These are phyloP conservation scores for Andrena bucephala DNA, from an alignment of 2,888 invertebrate genomes.

Conservation along the genomic window DNA sequence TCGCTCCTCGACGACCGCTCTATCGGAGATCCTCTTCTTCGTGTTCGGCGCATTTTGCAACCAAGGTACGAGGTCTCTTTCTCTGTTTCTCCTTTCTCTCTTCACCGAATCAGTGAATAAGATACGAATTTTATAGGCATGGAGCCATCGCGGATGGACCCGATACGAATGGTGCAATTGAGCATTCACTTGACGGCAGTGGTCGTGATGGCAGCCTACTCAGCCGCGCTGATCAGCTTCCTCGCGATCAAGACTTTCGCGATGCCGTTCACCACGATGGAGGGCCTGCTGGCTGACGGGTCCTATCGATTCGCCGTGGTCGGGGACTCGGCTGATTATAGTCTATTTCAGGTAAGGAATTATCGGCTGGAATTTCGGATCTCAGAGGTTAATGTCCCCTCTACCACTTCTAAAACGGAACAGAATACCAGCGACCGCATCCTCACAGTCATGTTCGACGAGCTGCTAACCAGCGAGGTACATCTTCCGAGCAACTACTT, in stretches of 20 bases:
- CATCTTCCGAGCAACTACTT: slow-evolving; percentile 78
- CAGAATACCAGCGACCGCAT: slow-evolving; percentile 79
- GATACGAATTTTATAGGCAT: slow-evolving; percentile 69
- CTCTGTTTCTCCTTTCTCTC: not conserved
- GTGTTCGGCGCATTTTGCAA: slow-evolving; percentile 80
- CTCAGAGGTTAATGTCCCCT: not conserved
- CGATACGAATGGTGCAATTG: slow-evolving; percentile 79
- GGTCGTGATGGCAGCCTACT: slow-evolving; percentile 81
- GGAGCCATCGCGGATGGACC: slow-evolving; percentile 71
- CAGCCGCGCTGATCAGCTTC: slow-evolving; percentile 82
- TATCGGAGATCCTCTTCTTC: slow-evolving; percentile 74
- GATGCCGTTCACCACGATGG: slow-evolving; percentile 83
- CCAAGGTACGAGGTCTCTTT: slow-evolving; percentile 74
- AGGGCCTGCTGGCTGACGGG: slow-evolving; percentile 79
- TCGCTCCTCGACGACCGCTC: slow-evolving; percentile 33
- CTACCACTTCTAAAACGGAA: not conserved
- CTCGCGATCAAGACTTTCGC: slow-evolving; percentile 79
- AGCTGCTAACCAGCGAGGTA: slow-evolving; percentile 70
- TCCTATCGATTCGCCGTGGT: slow-evolving; percentile 80
- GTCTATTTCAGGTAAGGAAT: slow-evolving; percentile 77
- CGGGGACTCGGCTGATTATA: slow-evolving; percentile 79
- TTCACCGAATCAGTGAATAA: not conserved
- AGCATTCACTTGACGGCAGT: slow-evolving; percentile 80
- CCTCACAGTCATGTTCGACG: slow-evolving; percentile 75
- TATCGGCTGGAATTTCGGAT: too few species aligned